Evolutionary conservation across 2,888 invertebrate genomes (phyloP).

Genomic region (Mesoligia furuncula): DNA sequence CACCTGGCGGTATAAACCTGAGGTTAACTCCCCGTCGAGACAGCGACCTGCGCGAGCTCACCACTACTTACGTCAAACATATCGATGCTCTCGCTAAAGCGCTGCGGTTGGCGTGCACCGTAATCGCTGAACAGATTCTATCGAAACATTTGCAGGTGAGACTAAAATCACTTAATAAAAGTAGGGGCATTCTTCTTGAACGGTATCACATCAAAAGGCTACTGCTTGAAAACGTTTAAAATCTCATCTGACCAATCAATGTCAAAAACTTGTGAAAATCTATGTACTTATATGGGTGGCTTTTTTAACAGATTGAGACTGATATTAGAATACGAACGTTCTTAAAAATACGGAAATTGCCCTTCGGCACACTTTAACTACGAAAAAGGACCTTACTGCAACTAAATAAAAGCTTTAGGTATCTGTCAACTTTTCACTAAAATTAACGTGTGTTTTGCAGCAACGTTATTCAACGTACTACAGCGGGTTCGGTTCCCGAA

Average conservation of each 20-base stretch:
- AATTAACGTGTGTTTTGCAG: slow-evolving; percentile 76
- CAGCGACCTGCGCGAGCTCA: slow-evolving; percentile 88
- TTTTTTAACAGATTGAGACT: not conserved
- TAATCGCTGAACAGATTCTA: slow-evolving; percentile 90
- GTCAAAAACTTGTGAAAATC: not conserved
- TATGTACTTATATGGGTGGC: not conserved
- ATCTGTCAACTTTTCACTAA: not conserved
- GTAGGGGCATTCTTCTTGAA: not conserved
- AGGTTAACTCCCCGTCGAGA: slow-evolving; percentile 88
- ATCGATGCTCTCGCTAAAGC: slow-evolving; percentile 91
- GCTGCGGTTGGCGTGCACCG: slow-evolving; percentile 87
- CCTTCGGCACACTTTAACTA: not conserved
- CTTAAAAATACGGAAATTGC: not conserved
- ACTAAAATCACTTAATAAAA: not conserved
- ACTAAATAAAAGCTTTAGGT: not conserved
- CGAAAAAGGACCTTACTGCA: not conserved
- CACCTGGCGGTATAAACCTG: slow-evolving; percentile 91
- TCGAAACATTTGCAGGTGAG: slow-evolving; percentile 89
- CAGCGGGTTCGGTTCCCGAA: slow-evolving; percentile 90
- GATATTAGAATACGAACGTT: not conserved
- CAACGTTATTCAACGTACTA: slow-evolving; percentile 90
- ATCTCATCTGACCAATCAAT: not conserved
- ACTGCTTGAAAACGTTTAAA: not conserved
- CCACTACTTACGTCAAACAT: slow-evolving; percentile 88
- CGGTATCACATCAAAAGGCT: not conserved